Evolutionary conservation across 2,113 vertebrate genomes (phyloP).

Genomic region (Oceanites oceanicus): DNA sequence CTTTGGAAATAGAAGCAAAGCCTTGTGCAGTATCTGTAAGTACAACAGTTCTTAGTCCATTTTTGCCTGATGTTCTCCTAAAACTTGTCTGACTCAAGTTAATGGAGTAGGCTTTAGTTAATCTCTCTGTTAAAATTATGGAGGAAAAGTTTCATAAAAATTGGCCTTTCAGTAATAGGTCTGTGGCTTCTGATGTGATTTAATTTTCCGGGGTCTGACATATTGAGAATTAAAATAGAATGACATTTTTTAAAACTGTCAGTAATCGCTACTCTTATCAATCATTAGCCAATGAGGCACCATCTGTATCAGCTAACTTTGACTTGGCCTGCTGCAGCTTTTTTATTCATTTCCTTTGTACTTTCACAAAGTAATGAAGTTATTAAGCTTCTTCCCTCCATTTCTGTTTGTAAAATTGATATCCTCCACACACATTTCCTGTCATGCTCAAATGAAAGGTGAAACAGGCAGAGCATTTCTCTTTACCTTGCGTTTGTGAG

Average conservation of each 20-base stretch:
- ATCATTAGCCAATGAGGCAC: not conserved
- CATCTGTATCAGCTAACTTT: not conserved
- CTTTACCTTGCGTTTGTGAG: not conserved
- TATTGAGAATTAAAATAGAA: slow-evolving; percentile 12
- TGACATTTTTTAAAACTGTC: slow-evolving; percentile 1
- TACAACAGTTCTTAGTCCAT: not conserved
- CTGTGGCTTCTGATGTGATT: slow-evolving; percentile 1
- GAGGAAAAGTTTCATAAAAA: slow-evolving; percentile 27
- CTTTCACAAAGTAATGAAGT: not conserved
- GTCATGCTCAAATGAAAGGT: not conserved
- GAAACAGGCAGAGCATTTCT: not conserved
- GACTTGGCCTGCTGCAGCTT: not conserved
- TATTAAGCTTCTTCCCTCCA: not conserved
- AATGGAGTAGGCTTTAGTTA: not conserved
- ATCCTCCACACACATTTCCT: not conserved
- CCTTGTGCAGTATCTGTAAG: not conserved
- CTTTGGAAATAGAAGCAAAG: not conserved
- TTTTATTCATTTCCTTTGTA: slow-evolving; percentile 12
- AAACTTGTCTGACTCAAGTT: not conserved
- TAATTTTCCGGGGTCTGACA: slow-evolving; percentile 24
- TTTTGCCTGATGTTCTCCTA: not conserved
- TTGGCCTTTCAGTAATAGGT: not conserved
- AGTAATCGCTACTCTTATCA: not conserved
- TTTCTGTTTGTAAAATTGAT: not conserved
- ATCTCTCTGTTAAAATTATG: not conserved